These are phyloP conservation scores for Linepithema humile DNA, from an alignment of 1,140 invertebrate genomes.

Conservation along the genomic window DNA sequence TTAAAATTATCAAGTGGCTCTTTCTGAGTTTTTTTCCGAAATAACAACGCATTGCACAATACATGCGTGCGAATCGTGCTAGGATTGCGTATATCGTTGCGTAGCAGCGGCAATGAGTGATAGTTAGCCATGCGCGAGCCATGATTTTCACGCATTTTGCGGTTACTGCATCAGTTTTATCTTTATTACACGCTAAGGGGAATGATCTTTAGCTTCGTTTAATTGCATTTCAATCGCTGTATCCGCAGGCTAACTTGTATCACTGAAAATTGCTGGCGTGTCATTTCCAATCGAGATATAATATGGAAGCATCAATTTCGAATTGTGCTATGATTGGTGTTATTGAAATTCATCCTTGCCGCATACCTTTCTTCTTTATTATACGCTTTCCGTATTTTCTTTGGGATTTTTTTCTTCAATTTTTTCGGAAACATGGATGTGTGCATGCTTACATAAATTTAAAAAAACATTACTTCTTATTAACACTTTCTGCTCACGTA, in stretches of 20 bases:
- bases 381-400: neutral
- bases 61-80: neutral
- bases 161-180: neutral
- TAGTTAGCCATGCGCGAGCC: too few relatives aligned
- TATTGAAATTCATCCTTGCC: neutral
- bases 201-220: conserved; percentile 3
- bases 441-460: too few relatives aligned
- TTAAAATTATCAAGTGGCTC: neutral
- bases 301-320: neutral
- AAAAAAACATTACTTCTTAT: too few relatives aligned
- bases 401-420: neutral
- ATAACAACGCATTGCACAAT: neutral
- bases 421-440: neutral
- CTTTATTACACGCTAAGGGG: conserved; percentile 4
- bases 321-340: conserved; percentile 7
- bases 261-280: conserved; percentile 16
- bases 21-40: too few relatives aligned
- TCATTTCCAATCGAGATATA: neutral
- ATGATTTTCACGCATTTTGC: neutral
- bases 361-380: neutral
- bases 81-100: neutral
- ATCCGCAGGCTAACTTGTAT: neutral
- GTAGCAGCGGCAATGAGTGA: too few relatives aligned
- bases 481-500: too few relatives aligned
- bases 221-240: conserved; percentile 31